Conservation (phyloP, 1,140 invertebrate species). For the Halesus radiatus region DNA sequence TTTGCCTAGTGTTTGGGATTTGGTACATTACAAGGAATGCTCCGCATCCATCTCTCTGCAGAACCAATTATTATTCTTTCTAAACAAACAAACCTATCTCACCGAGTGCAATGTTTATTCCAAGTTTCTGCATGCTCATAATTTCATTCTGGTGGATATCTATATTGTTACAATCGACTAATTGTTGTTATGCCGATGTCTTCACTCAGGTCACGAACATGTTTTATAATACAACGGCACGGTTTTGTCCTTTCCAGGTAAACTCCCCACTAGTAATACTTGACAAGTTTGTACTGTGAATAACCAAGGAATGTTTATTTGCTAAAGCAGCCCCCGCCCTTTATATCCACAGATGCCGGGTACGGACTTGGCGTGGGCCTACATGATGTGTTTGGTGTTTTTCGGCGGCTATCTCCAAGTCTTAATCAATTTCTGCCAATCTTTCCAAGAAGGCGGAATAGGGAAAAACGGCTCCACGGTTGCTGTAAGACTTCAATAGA, state of each 20-base stretch:
- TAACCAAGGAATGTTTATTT: slow-evolving; percentile 8
- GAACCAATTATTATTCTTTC: slow-evolving; percentile 36
- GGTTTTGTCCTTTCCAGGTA: not conserved
- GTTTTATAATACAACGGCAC: not conserved
- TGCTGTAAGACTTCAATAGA: slow-evolving; percentile 78
- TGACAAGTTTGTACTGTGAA: not conserved
- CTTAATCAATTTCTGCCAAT: slow-evolving; percentile 77
- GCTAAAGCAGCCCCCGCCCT: not conserved
- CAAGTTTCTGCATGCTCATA: not conserved
- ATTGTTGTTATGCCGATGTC: slow-evolving; percentile 34
- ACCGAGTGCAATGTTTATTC: not conserved
- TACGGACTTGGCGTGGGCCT: slow-evolving; percentile 70
- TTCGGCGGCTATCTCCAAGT: slow-evolving; percentile 76
- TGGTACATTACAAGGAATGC: slow-evolving; percentile 42
- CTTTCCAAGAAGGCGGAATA: slow-evolving; percentile 82
- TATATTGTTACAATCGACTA: slow-evolving; percentile 33
- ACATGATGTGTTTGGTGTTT: slow-evolving; percentile 73
- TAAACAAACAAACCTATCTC: slow-evolving; percentile 9
- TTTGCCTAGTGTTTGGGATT: slow-evolving; percentile 37
- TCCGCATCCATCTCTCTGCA: slow-evolving; percentile 20
- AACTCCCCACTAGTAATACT: not conserved
- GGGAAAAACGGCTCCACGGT: slow-evolving; percentile 95
- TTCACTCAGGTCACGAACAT: slow-evolving; percentile 34
- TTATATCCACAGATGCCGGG: slow-evolving; percentile 71
- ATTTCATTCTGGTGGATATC: slow-evolving; percentile 28